phyloP scores from a whole-genome alignment of 2,888 invertebrate species.

The Protonemura montana region DNA sequence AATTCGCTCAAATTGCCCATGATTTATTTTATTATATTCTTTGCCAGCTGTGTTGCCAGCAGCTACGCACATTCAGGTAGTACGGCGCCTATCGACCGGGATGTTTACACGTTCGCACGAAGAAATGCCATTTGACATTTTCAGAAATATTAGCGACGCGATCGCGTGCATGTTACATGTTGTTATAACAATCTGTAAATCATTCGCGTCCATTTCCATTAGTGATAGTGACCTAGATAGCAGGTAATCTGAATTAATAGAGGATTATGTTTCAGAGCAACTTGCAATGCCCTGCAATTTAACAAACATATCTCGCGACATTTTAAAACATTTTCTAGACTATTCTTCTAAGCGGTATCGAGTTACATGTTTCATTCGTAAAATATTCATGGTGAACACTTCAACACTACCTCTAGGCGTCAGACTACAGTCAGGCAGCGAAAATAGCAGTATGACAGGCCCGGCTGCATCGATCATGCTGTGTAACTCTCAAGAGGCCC shows the following conservation, averaged over 20 bases:
- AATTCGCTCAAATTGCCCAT: not conserved
- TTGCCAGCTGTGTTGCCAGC: not conserved
- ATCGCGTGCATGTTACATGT: not conserved
- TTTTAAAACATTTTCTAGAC: not conserved
- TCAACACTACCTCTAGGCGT: not conserved
- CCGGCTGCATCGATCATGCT: not conserved
- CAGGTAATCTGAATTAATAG: too few species aligned
- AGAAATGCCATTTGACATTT: not conserved
- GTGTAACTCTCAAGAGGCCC: not conserved
- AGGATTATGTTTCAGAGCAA: too few species aligned
- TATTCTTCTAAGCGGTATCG: not conserved
- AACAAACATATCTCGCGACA: not conserved
- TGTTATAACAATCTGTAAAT: not conserved
- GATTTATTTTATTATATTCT: not conserved
- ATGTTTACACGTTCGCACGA: not conserved
- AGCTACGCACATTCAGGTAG: not conserved
- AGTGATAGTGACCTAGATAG: not conserved
- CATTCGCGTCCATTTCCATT: not conserved
- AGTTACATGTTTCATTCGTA: not conserved
- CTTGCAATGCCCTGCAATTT: too few species aligned
- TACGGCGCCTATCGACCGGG: not conserved
- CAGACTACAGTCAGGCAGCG: not conserved
- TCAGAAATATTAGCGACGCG: not conserved
- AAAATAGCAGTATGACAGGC: not conserved
- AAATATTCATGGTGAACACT: not conserved